Evolutionary conservation across 2,113 vertebrate genomes (phyloP).

Genomic region (Brevimyrus niger): DNA sequence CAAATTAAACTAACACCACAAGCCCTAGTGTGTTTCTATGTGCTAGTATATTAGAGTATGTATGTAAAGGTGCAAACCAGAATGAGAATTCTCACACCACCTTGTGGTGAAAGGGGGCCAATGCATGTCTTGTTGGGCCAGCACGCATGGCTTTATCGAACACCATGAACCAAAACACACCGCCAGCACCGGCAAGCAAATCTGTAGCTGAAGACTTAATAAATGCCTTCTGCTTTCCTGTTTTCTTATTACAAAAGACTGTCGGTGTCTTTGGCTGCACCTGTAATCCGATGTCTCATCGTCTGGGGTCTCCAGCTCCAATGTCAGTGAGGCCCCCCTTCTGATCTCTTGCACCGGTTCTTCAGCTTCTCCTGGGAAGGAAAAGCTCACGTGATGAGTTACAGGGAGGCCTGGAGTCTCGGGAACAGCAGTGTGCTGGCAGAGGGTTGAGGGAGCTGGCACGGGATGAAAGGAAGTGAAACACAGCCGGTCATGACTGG

Average conservation of each 20-base stretch:
- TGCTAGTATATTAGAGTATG: neutral
- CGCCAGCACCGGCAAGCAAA: neutral
- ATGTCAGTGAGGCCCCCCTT: neutral
- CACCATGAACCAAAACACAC: neutral
- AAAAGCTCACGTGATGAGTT: neutral
- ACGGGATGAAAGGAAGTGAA: constrained; percentile 13
- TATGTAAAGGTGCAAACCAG: neutral
- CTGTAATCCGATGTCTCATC: neutral
- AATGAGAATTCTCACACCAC: neutral
- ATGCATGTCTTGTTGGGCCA: neutral
- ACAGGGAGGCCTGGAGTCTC: constrained; percentile 19
- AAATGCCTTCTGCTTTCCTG: neutral
- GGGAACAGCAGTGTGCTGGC: constrained; percentile 42
- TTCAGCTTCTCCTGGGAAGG: neutral
- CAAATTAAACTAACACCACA: neutral
- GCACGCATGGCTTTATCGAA: neutral
- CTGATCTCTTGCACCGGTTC: neutral
- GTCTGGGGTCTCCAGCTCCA: neutral
- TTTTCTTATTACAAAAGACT: neutral
- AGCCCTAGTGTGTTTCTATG: neutral
- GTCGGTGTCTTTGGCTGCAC: neutral
- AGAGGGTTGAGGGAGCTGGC: constrained; percentile 30
- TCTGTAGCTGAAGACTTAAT: neutral
- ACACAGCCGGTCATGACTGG: neutral
- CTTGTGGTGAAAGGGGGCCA: neutral